These are phyloP conservation scores for Lathamus discolor DNA, from an alignment of 2,113 vertebrate genomes.

Conservation along the genomic window DNA sequence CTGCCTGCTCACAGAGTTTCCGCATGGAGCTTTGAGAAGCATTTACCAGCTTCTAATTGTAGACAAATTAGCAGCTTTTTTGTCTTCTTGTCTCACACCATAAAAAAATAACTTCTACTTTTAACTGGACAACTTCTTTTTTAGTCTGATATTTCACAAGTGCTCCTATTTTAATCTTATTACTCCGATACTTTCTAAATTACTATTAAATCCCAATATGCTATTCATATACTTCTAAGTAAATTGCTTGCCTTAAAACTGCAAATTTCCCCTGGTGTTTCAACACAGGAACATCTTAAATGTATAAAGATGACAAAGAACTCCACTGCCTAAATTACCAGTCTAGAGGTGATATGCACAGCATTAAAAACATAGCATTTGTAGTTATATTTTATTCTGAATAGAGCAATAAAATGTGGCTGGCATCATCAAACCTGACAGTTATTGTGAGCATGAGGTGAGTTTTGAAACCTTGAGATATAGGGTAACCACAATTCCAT, in stretches of 20 bases:
- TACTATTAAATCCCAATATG: slow-evolving; percentile 41
- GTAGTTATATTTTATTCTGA: slow-evolving; percentile 70
- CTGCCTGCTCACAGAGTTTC: not conserved
- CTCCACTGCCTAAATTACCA: slow-evolving; percentile 49
- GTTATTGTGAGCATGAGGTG: slow-evolving; percentile 67
- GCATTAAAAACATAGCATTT: slow-evolving; percentile 59
- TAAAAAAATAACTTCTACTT: slow-evolving; percentile 4
- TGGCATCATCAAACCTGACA: slow-evolving; percentile 66
- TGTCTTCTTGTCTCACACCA: not conserved
- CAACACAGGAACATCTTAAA: slow-evolving; percentile 23
- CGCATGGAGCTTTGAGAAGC: not conserved
- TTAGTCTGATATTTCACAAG: not conserved
- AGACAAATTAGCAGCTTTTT: not conserved
- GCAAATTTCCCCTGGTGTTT: slow-evolving; percentile 67
- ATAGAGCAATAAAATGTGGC: slow-evolving; percentile 68
- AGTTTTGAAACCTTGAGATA: slow-evolving; percentile 68
- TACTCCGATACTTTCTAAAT: slow-evolving; percentile 34
- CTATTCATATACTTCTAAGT: slow-evolving; percentile 55
- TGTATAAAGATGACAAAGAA: slow-evolving; percentile 68
- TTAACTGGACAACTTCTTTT: slow-evolving; percentile 28
- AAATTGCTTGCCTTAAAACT: slow-evolving; percentile 67
- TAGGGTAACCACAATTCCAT: slow-evolving; percentile 57
- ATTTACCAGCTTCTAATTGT: not conserved
- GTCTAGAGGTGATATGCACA: slow-evolving; percentile 59
- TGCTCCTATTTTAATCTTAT: not conserved